Evolutionary conservation across 2,797 vertebrate species (phyloP).

Genomic region (Zenarchopterus dispar): DNA sequence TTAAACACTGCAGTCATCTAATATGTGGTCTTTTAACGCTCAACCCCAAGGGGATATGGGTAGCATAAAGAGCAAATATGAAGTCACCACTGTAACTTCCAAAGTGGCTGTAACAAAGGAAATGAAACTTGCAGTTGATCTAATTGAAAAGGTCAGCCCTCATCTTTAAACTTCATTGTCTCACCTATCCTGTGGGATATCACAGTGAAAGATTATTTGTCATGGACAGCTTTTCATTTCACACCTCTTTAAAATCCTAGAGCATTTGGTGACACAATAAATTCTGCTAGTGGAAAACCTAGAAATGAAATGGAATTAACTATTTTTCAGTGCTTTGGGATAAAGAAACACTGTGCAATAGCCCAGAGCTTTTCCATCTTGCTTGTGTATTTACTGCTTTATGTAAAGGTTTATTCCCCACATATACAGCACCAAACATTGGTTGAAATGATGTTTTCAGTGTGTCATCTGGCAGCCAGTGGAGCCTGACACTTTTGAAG

Average conservation of each 20-base stretch:
- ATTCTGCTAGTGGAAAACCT: neutral
- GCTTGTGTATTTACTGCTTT: neutral
- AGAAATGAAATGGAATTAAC: neutral
- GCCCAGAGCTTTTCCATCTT: neutral
- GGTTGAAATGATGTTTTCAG: conserved; percentile 28
- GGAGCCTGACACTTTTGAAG: conserved; percentile 38
- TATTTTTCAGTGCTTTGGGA: conserved; percentile 1
- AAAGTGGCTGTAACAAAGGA: conserved; percentile 3
- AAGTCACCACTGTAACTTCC: conserved; percentile 26
- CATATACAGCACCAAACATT: conserved; percentile 7
- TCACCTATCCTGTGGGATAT: conserved; percentile 31
- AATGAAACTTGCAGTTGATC: conserved; percentile 9
- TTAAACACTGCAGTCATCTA: neutral
- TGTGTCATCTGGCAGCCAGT: conserved; percentile 30
- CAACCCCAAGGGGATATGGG: neutral
- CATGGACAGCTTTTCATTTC: conserved; percentile 34
- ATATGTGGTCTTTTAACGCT: neutral
- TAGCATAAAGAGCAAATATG: conserved; percentile 5
- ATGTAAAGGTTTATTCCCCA: conserved; percentile 12
- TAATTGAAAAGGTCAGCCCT: conserved; percentile 44
- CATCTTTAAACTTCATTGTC: conserved; percentile 35
- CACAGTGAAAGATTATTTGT: conserved; percentile 29
- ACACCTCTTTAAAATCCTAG: conserved; percentile 23
- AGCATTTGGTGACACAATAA: conserved; percentile 13
- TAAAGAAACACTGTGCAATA: neutral